These are phyloP conservation scores for Todus mexicanus DNA, from an alignment of 2,797 vertebrate genomes.

Conservation along the genomic window DNA sequence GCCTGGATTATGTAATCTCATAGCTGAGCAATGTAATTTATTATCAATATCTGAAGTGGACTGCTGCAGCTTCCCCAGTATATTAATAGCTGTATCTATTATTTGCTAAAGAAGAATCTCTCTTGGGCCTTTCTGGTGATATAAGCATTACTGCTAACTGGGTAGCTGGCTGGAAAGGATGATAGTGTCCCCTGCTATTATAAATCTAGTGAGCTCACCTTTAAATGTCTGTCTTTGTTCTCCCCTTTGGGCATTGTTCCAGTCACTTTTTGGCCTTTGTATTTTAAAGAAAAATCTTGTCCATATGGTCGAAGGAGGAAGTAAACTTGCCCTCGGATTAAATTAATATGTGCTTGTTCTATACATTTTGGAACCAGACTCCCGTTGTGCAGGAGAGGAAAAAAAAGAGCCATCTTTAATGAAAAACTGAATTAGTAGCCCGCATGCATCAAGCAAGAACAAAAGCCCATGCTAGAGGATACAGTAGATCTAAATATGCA, in stretches of 20 bases:
- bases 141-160: not conserved
- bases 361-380: not conserved
- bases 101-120: constrained; percentile 34
- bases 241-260: constrained; percentile 56
- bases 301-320: constrained; percentile 10
- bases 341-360: constrained; percentile 8
- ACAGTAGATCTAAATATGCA: constrained; percentile 26
- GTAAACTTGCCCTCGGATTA: not conserved
- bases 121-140: constrained; percentile 2
- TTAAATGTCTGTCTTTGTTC: constrained; percentile 47
- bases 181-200: constrained; percentile 8
- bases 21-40: constrained; percentile 25
- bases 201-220: constrained; percentile 58
- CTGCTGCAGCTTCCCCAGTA: not conserved
- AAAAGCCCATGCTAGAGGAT: not conserved
- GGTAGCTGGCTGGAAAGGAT: constrained; percentile 9
- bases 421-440: constrained; percentile 24
- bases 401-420: not conserved
- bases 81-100: constrained; percentile 33
- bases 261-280: constrained; percentile 57
- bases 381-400: not conserved
- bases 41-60: constrained; percentile 38
- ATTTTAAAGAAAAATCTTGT: constrained; percentile 40
- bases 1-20: constrained; percentile 9
- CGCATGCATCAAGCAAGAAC: constrained; percentile 7